phyloP scores from a whole-genome alignment of 2,797 vertebrate genomes.

The Carduelis carduelis region DNA sequence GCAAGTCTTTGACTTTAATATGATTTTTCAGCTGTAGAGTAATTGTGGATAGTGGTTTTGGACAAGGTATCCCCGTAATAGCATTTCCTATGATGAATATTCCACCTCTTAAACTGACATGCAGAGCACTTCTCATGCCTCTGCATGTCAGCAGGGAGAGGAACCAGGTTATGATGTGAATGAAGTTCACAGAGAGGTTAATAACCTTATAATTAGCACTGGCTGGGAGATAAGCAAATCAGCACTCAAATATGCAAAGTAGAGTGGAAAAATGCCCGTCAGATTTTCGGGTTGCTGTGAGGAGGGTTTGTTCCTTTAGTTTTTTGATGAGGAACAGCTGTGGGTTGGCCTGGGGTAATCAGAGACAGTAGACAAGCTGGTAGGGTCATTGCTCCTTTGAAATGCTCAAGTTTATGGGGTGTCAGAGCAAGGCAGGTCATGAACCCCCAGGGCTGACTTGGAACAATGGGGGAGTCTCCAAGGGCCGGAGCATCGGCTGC shows the following conservation, averaged over 20 bases:
- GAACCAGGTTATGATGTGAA: background rate
- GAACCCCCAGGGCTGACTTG: background rate
- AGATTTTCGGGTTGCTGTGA: background rate
- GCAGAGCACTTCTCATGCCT: slow-evolving; percentile 41
- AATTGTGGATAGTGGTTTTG: background rate
- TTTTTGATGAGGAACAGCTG: slow-evolving; percentile 16
- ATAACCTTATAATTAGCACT: slow-evolving; percentile 15
- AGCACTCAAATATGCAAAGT: background rate
- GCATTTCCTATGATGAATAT: background rate
- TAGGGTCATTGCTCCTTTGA: slow-evolving; percentile 32
- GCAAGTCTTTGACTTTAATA: background rate
- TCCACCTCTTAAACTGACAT: background rate
- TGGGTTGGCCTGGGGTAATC: background rate
- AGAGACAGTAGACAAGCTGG: slow-evolving; percentile 26
- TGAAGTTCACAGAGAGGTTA: slow-evolving; percentile 59
- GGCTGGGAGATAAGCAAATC: slow-evolving; percentile 32
- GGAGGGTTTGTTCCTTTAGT: background rate
- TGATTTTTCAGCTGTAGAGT: background rate
- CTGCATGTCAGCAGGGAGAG: slow-evolving; percentile 23
- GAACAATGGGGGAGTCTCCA: background rate
- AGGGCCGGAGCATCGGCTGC: background rate
- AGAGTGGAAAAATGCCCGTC: background rate
- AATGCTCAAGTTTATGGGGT: slow-evolving; percentile 31
- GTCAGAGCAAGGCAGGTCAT: background rate
- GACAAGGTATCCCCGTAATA: background rate